Evolutionary conservation across 2,113 vertebrate genomes (phyloP), one percentile per base, ranked within the genome.

Genomic region (Carlito syrichta): DNA sequence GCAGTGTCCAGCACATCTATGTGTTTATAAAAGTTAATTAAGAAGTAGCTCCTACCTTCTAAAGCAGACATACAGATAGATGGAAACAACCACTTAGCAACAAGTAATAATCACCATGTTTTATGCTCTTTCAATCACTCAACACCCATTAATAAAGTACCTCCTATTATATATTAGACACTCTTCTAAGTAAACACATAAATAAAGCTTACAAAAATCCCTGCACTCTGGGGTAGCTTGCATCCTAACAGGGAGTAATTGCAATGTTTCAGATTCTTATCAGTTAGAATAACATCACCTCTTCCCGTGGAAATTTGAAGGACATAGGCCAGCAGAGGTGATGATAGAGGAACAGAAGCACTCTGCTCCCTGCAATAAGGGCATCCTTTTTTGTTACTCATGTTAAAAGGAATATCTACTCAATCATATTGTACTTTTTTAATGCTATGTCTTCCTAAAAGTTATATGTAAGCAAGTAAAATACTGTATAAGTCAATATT

Each of bases 11-110:
- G 43, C 54, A 52, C 10, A 86, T 78, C 43, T 74, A 35, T 78
- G 19, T 60, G 3, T 88, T 79, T 91, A 79, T 86, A 74, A 91
- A 71, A 91, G 20, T 86, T 68, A 83, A 68, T 66, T 91, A 88
- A 77, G 45, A 86, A 30, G 6, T 25, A 60, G 3, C 74, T 86
- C 40, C 27, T 71, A 38, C 32, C 63, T 96, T 77, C 52, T 52
- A 82, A 3, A 87, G 12, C 45, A 38, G 14, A 48, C 25, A 86
- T 5, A 35, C 30, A 77, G 8, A 22, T 62, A 38, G 23, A 71
- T 86, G 6, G 9, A 77, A 90, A 69, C 25, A 76, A 50, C 16
- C 32, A 43, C 20, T 56, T 91, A 73, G 52, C 43, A 69, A 23
- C 19, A 79, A 17, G 3, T 20, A 86, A 60, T 52, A 83, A 14